These are phyloP conservation scores for Drosophila mimica DNA, from an alignment of 2,888 invertebrate genomes.

Conservation along the genomic window DNA sequence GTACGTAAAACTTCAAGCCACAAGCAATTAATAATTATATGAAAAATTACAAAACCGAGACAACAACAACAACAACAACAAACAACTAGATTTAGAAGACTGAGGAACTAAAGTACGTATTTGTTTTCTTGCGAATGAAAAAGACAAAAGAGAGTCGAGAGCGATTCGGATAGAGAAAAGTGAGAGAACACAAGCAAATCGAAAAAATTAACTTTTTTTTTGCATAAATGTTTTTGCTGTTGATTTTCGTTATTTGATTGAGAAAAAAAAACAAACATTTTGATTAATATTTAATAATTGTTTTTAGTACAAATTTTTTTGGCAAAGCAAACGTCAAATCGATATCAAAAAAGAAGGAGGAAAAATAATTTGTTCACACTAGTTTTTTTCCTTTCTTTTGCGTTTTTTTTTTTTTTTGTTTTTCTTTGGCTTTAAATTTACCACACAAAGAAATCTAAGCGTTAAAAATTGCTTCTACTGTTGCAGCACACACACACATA, in stretches of 20 bases:
- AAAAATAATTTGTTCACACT: constrained; percentile 45
- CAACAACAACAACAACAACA: constrained; percentile 37
- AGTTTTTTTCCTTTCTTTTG: constrained; percentile 30
- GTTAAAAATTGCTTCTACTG: constrained; percentile 55
- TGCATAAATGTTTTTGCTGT: constrained; percentile 71
- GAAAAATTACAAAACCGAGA: constrained; percentile 26
- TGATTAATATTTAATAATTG: constrained; percentile 76
- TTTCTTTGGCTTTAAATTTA: constrained; percentile 25
- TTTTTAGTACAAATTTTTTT: constrained; percentile 73
- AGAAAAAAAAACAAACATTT: constrained; percentile 43
- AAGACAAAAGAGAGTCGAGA: constrained; percentile 25
- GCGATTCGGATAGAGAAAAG: constrained; percentile 16
- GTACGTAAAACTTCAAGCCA: constrained; percentile 73
- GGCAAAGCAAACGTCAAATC: constrained; percentile 65
- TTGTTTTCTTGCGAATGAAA: constrained; percentile 51
- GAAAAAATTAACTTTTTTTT: constrained; percentile 50
- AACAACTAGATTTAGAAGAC: constrained; percentile 78
- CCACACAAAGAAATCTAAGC: constrained; percentile 9
- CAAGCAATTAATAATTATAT: constrained; percentile 68
- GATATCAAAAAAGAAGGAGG: constrained; percentile 26
- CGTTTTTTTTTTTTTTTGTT: constrained; percentile 26
- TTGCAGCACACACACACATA: constrained; percentile 38
- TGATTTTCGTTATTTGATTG: constrained; percentile 76
- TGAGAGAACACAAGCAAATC: constrained; percentile 13
- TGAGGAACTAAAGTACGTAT: constrained; percentile 67